phyloP scores from a whole-genome alignment of 2,888 invertebrate species.

The Pachydiplax longipennis region DNA sequence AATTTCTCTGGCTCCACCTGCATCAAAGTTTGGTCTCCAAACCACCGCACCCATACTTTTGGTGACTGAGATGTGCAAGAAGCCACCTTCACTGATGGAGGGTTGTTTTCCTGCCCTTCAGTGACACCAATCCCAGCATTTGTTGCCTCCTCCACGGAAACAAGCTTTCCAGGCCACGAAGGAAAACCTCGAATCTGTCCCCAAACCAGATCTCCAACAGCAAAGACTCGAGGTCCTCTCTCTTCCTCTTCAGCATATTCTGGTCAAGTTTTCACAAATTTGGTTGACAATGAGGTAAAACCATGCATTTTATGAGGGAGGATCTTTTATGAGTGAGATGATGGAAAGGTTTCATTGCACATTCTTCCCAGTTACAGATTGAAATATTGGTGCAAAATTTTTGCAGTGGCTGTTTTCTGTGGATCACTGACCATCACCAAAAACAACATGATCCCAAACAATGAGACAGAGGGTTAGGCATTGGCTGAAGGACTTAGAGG shows the following conservation, averaged over 20 bases:
- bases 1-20: conserved; percentile 74
- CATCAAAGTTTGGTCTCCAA: conserved; percentile 62
- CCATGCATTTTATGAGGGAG: background rate
- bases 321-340: background rate
- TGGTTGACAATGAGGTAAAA: background rate
- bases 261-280: background rate
- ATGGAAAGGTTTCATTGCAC: background rate
- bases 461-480: background rate
- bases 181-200: conserved; percentile 83
- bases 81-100: conserved; percentile 54
- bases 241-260: conserved; percentile 1
- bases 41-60: conserved; percentile 74
- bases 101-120: background rate
- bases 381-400: background rate
- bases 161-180: conserved; percentile 88
- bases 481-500: background rate
- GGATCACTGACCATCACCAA: background rate
- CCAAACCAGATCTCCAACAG: conserved; percentile 87
- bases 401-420: background rate
- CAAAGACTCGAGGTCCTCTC: conserved; percentile 57
- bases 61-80: conserved; percentile 59
- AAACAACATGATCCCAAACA: background rate
- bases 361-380: background rate
- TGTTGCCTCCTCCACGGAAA: conserved; percentile 54
- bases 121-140: conserved; percentile 51